Evolutionary conservation across 2,113 vertebrate genomes (phyloP), one percentile per base, ranked within the genome.

Genomic region (Dascyllus trimaculatus): DNA sequence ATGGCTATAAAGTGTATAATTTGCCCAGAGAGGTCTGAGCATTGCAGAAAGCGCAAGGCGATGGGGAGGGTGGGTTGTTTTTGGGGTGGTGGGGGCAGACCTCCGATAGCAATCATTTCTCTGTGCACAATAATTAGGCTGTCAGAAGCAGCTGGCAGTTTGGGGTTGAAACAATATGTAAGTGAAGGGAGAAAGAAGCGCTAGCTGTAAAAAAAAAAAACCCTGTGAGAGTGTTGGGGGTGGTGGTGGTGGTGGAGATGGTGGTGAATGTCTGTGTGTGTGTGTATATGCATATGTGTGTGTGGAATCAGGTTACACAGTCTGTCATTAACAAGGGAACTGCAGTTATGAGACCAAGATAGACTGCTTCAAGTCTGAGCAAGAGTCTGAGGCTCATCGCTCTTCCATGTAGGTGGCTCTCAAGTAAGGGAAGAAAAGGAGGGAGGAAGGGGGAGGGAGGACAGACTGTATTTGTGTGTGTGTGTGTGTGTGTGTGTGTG

Each of bases 141-240:
- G 92, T 94, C 85, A 91, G 93, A 91, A 95, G 90, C 85, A 94
- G 95, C 94, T 93, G 93, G 95, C 87, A 85, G 88, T 75, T 82
- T 61, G 78, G 90, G 32, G 88, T 86, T 90, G 90, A 94, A 95
- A 93, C 68, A 92, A 93, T 95, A 73, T 91, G 88, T 78, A 88
- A 91, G 92, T 85, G 61, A 52, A 93, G 75, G 70, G 85, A 91
- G 89, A 90, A 86, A 83, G 86, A 91, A 81, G 85, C 6, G 53
- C 87, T 80, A 76, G 78, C 87, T 90, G 69, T 35, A 35, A 35
- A 35, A 35, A 35, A 35, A 79, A 68, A 78, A 85, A 89, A 51
- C 81, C 91, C 76, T 40, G 60, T 49, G 48, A 17, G 48, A 19
- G 48, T 60, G 35, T 58, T 77, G 82, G 69, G 59, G 59, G 62